Conservation (phyloP, 2,113 vertebrate genomes). For the Misgurnus mizolepis region DNA sequence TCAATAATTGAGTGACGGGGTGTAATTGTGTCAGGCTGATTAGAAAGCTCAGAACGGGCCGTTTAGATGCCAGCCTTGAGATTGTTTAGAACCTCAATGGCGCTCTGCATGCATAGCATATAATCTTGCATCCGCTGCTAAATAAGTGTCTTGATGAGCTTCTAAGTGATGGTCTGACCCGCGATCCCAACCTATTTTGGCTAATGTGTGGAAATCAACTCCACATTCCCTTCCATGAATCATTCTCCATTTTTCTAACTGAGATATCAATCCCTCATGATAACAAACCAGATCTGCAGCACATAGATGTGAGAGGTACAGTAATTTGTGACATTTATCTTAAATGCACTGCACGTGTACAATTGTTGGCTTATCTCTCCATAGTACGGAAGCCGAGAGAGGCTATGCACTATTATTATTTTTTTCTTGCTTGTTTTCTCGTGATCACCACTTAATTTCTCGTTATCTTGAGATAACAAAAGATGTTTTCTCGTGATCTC, state of each 20-base stretch:
- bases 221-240: constrained; percentile 15
- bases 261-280: not conserved
- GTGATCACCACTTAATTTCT: too few relatives aligned
- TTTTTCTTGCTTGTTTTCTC: too few relatives aligned
- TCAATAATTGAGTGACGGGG: constrained; percentile 54
- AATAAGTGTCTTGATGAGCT: constrained; percentile 70
- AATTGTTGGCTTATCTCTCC: constrained; percentile 1
- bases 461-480: too few relatives aligned
- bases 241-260: not conserved
- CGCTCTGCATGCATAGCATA: constrained; percentile 59
- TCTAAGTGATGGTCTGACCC: constrained; percentile 67
- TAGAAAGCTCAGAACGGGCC: constrained; percentile 47
- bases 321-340: constrained; percentile 27
- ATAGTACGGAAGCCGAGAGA: not conserved
- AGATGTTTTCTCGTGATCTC: too few relatives aligned
- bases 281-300: not conserved
- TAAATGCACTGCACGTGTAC: not conserved
- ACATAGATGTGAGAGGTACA: not conserved
- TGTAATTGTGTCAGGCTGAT: constrained; percentile 59
- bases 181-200: constrained; percentile 70
- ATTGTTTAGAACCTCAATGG: constrained; percentile 46
- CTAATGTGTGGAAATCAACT: constrained; percentile 40
- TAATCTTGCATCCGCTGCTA: constrained; percentile 70
- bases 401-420: too few relatives aligned
- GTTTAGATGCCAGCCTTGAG: constrained; percentile 54